Evolutionary conservation across 2,113 vertebrate species (phyloP).

Genomic region (Salvelinus sp.): DNA sequence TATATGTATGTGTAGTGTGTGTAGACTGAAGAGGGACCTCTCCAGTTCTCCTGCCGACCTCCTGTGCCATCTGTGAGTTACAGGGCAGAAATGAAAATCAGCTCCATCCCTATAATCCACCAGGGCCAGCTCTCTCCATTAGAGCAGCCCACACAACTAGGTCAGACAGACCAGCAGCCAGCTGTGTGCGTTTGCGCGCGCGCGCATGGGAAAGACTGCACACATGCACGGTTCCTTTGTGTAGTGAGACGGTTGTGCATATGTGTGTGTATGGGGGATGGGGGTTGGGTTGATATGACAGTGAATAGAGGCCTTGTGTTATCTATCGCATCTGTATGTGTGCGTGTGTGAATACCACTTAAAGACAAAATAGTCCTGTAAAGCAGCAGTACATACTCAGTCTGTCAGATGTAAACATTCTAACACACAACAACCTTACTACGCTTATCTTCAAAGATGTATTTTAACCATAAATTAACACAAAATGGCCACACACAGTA

Average conservation of each 20-base stretch:
- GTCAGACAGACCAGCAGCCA: constrained; percentile 73
- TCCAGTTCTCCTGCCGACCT: constrained; percentile 54
- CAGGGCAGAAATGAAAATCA: constrained; percentile 74
- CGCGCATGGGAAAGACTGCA: constrained; percentile 54
- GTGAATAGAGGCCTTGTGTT: not conserved
- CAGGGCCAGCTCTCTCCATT: constrained; percentile 63
- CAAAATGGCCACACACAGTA: not conserved
- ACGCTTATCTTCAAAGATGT: not conserved
- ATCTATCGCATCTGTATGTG: not conserved
- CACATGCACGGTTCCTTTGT: constrained; percentile 65
- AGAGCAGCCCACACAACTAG: constrained; percentile 68
- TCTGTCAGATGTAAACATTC: too few species aligned
- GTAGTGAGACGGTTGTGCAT: constrained; percentile 58
- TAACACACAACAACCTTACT: not conserved
- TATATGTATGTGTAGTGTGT: not conserved
- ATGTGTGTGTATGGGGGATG: constrained; percentile 48
- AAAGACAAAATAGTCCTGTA: not conserved
- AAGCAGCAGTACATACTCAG: too few species aligned
- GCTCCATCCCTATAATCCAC: constrained; percentile 62
- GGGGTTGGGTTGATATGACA: constrained; percentile 36
- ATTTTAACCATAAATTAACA: not conserved
- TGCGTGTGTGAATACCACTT: constrained; percentile 10
- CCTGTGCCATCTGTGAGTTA: constrained; percentile 78
- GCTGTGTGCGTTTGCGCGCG: constrained; percentile 54
- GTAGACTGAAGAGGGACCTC: constrained; percentile 9